These are phyloP conservation scores for Macropis europaea DNA, from an alignment of 2,888 invertebrate genomes.

Conservation along the genomic window DNA sequence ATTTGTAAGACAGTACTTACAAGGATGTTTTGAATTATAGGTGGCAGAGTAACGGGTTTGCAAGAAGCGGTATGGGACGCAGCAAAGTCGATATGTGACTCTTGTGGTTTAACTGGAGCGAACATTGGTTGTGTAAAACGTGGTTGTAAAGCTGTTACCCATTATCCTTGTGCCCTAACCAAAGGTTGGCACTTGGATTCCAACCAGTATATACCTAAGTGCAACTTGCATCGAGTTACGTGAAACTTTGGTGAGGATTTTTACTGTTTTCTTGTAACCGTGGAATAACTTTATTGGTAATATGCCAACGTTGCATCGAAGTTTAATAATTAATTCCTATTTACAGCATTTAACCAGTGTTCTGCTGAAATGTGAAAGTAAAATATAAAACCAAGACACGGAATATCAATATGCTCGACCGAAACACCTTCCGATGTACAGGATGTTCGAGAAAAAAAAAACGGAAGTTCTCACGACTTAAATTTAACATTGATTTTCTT, in stretches of 20 bases:
- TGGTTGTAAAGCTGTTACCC: constrained; percentile 77
- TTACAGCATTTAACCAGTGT: constrained; percentile 50
- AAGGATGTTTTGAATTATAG: constrained; percentile 46
- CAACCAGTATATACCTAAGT: constrained; percentile 77
- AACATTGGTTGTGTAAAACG: constrained; percentile 79
- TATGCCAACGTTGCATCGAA: background rate
- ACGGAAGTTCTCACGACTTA: constrained; percentile 59
- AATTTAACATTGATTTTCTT: constrained; percentile 71
- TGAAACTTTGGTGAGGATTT: constrained; percentile 73
- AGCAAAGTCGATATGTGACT: constrained; percentile 75
- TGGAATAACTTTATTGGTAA: constrained; percentile 39
- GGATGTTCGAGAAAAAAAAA: constrained; percentile 55
- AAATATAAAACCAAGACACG: constrained; percentile 52
- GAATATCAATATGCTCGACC: constrained; percentile 65
- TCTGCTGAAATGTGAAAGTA: constrained; percentile 54
- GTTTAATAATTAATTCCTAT: constrained; percentile 38
- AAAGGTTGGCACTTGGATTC: constrained; percentile 78
- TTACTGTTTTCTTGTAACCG: constrained; percentile 52
- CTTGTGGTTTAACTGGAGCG: constrained; percentile 78
- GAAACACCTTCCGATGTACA: constrained; percentile 66
- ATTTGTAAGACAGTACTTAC: background rate
- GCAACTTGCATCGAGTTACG: constrained; percentile 76
- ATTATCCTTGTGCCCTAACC: constrained; percentile 79
- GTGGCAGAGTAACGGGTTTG: constrained; percentile 76
- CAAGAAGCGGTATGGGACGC: constrained; percentile 78